Percentiles rank a stretch among this genome's conserved stretches.
Evolutionary conservation across 1,140 invertebrate genomes (phyloP).

Genomic region (Mya arenaria): DNA sequence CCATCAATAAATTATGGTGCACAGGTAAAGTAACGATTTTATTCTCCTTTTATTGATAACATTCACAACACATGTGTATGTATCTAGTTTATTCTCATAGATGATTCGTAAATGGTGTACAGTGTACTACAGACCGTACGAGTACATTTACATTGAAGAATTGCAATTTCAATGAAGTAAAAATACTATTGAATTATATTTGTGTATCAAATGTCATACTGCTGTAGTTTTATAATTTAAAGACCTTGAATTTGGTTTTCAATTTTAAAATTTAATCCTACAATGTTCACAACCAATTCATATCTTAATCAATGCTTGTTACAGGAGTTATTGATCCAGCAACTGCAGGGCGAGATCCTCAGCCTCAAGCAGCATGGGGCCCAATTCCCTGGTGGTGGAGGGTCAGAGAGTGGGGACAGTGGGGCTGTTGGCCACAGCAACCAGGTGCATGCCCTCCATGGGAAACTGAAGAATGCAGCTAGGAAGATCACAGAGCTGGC

Average conservation of each 20-base stretch:
- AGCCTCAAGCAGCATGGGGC: slow-evolving; percentile 64
- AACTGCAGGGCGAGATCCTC: slow-evolving; percentile 78
- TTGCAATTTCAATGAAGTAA: too few relatives aligned
- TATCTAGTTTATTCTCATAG: too few relatives aligned
- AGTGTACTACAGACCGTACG: too few relatives aligned
- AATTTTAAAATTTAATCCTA: too few relatives aligned
- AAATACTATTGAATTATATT: too few relatives aligned
- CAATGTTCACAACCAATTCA: background rate
- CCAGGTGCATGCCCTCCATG: slow-evolving; percentile 60
- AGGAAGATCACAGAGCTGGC: slow-evolving; percentile 76
- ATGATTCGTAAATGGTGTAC: too few relatives aligned
- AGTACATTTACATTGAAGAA: too few relatives aligned
- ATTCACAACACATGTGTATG: too few relatives aligned
- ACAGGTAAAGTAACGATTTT: too few relatives aligned
- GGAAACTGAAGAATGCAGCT: slow-evolving; percentile 73
- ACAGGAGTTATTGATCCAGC: slow-evolving; percentile 80
- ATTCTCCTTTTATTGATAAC: too few relatives aligned
- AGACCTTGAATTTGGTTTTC: too few relatives aligned
- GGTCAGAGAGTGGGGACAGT: slow-evolving; percentile 13
- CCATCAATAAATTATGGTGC: slow-evolving; percentile 78
- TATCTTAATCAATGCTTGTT: slow-evolving; percentile 9
- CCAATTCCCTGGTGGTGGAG: slow-evolving; percentile 10
- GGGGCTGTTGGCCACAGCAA: background rate
- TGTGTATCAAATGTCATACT: background rate
- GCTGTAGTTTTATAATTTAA: too few relatives aligned